Base-by-base conservation (phyloP, 2,888 invertebrate genomes). In the Fragum fragum region DNA sequence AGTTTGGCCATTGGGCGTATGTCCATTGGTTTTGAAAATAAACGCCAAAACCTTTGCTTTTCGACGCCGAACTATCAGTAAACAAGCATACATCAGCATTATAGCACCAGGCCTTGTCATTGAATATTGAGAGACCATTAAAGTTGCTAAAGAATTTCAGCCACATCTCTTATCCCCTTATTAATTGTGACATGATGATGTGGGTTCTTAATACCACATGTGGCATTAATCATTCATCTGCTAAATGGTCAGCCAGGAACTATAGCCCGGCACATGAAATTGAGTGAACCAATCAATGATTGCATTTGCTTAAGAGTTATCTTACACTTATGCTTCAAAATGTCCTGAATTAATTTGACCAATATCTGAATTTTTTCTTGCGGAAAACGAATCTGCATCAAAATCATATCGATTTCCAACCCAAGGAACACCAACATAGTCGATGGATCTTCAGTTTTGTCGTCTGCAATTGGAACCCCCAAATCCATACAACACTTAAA, bases 221-320 rank as follows among this genome's bases (percentile, higher is more conserved):
- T 73, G 0, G 42, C 36, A 59, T 73, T 59, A 3, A 69, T n/a
- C n/a, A n/a, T n/a, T n/a, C n/a, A n/a, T n/a, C n/a, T n/a, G n/a
- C n/a, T n/a, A n/a, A n/a, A n/a, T n/a, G n/a, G n/a, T n/a, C n/a
- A n/a, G n/a, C n/a, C n/a, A n/a, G n/a, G n/a, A n/a, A n/a, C n/a
- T n/a, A n/a, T 76, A 21, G 78, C 84, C 16, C 81, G 53, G 53
- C 81, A 81, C 16, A 70, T 69, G 63, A 83, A 76, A 16, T 79
- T 69, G 1, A 72, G n/a, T 9, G 39, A 57, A 18, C 72, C 57
- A 57, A 59, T 18, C 14, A 59, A 36, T 59, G 73, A 75, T 23
- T 76, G 72, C 29, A 80, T 26, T 14, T 72, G 55, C 16, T 55
- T 55, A 2, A 71, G 36, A 1, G 42, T 72, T 18, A 52, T 26